These are phyloP conservation scores for Phoebastria nigripes DNA, from an alignment of 2,797 vertebrate species.

Conservation along the genomic window DNA sequence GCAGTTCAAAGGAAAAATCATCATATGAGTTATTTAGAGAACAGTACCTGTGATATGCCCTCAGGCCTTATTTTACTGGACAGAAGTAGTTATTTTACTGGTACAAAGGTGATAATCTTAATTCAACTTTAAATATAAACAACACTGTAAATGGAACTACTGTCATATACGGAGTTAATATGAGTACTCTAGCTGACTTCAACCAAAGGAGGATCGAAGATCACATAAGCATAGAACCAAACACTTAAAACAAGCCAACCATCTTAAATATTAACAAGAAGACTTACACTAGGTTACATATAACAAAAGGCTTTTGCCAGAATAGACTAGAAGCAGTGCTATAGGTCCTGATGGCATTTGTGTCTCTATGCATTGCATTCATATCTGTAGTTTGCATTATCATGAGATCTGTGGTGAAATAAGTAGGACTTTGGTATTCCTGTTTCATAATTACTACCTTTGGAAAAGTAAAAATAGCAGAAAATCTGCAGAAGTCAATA, in stretches of 20 bases:
- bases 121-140: background rate
- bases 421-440: background rate
- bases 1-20: background rate
- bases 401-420: background rate
- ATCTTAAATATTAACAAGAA: background rate
- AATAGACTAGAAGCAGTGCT: background rate
- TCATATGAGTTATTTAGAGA: background rate
- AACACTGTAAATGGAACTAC: background rate
- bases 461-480: background rate
- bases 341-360: background rate
- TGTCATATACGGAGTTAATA: background rate
- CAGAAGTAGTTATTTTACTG: background rate
- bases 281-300: background rate
- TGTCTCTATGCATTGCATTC: background rate
- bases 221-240: background rate
- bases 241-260: background rate
- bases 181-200: background rate
- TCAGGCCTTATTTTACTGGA: background rate
- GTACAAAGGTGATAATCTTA: background rate
- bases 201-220: background rate
- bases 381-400: background rate
- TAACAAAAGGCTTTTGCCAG: background rate
- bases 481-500: background rate
- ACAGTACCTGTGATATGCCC: background rate
- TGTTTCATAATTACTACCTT: background rate